phyloP scores from a whole-genome alignment of 2,888 invertebrate genomes.

The Lutraria lutraria region DNA sequence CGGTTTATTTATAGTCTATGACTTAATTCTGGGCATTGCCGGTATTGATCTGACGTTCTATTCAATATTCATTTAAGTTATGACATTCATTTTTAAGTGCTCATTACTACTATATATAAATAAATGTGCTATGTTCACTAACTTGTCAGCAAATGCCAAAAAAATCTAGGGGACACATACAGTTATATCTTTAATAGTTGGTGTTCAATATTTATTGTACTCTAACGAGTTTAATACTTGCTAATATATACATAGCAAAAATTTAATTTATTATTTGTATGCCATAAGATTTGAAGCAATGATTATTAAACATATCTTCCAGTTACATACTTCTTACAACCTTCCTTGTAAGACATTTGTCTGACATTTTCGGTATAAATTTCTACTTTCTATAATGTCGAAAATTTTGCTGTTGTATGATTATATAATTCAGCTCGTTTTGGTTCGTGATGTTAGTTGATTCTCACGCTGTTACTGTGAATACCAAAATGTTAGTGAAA shows the following conservation, averaged over 20 bases:
- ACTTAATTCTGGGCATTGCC: slow-evolving; percentile 10
- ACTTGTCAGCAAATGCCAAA: slow-evolving; percentile 3
- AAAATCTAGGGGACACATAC: background rate
- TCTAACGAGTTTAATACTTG: background rate
- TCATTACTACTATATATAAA: background rate
- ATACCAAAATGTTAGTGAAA: slow-evolving; percentile 1
- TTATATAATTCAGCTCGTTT: background rate
- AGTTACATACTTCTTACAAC: background rate
- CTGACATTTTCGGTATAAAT: background rate
- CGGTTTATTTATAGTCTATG: slow-evolving; percentile 9
- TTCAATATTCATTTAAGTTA: slow-evolving; percentile 8
- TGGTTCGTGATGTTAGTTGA: background rate
- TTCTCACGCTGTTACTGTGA: background rate
- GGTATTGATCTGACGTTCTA: background rate
- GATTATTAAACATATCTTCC: background rate
- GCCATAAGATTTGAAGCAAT: background rate
- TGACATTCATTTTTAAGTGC: slow-evolving; percentile 13
- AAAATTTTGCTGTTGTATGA: background rate
- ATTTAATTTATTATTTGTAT: background rate
- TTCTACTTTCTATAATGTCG: background rate
- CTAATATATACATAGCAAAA: background rate
- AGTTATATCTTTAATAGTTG: background rate
- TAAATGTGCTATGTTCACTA: background rate
- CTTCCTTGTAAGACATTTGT: background rate
- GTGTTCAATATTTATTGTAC: slow-evolving; percentile 8